These are phyloP conservation scores for Spodoptera frugiperda DNA, from an alignment of 1,140 invertebrate genomes.

Conservation along the genomic window DNA sequence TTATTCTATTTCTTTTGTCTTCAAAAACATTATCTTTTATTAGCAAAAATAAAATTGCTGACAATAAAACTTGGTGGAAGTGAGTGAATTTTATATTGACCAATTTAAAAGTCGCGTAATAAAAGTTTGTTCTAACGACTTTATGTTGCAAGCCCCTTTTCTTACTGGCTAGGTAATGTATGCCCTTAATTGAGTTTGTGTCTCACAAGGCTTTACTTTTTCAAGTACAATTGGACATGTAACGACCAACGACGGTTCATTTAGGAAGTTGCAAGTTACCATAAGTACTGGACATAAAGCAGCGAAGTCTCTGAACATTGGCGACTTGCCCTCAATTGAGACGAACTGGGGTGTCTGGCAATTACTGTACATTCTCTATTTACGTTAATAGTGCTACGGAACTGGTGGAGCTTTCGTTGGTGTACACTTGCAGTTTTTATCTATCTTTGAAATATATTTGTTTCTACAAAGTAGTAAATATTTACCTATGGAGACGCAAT, in stretches of 20 bases:
- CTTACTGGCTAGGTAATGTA: conserved; percentile 35
- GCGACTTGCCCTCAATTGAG: conserved; percentile 52
- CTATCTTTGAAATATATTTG: too few species aligned
- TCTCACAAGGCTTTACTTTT: conserved; percentile 39
- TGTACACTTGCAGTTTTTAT: too few species aligned
- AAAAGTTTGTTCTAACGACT: conserved; percentile 48
- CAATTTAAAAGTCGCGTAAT: conserved; percentile 49
- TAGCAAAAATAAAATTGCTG: conserved; percentile 37
- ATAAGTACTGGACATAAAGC: conserved; percentile 49
- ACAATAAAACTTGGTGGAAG: conserved; percentile 40
- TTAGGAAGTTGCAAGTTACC: conserved; percentile 35
- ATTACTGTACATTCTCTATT: conserved; percentile 58
- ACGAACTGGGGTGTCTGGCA: conserved; percentile 49
- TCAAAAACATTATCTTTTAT: conserved; percentile 24
- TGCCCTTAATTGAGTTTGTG: conserved; percentile 42
- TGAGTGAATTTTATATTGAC: conserved; percentile 48
- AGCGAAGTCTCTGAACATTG: conserved; percentile 45
- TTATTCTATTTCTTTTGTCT: conserved; percentile 30
- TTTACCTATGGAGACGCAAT: too few species aligned
- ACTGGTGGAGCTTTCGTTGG: not conserved
- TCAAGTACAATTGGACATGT: conserved; percentile 24
- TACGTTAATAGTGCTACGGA: conserved; percentile 3
- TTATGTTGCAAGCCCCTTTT: conserved; percentile 29
- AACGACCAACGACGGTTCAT: conserved; percentile 3
- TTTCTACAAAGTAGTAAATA: too few species aligned